phyloP scores from a whole-genome alignment of 2,797 vertebrate genomes.

The Momotus momota region DNA sequence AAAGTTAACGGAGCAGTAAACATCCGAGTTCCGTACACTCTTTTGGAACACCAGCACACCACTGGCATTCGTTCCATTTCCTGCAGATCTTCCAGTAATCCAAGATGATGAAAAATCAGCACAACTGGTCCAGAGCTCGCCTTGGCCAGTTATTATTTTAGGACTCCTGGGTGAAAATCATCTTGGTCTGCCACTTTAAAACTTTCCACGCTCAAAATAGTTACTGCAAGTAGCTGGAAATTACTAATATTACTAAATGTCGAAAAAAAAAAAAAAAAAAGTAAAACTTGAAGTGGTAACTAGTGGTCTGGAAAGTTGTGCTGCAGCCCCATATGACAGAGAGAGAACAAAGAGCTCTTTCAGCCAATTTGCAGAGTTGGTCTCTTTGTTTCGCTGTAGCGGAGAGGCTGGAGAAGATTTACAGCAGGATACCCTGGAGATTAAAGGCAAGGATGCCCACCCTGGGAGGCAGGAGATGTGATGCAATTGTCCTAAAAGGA shows the following conservation, averaged over 20 bases:
- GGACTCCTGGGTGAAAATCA: neutral
- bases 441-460: conserved; percentile 30
- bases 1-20: neutral
- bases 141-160: neutral
- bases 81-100: neutral
- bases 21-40: fast-evolving
- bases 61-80: neutral
- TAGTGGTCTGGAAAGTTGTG: conserved; percentile 28
- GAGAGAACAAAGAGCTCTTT: conserved; percentile 61
- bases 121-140: neutral
- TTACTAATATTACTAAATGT: neutral
- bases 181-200: neutral
- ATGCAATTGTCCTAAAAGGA: neutral
- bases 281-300: neutral
- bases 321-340: neutral
- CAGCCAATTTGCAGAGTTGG: neutral
- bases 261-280: neutral
- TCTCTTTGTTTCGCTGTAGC: neutral
- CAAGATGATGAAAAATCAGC: neutral
- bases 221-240: neutral
- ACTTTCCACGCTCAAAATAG: neutral
- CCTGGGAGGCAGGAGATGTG: neutral
- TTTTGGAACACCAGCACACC: neutral
- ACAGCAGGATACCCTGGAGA: conserved; percentile 12
- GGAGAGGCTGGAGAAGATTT: conserved; percentile 18